A percentile compares a stretch with the other conserved stretches of the same genome.
Evolutionary conservation across 1,140 invertebrate species (phyloP).

Genomic region (Heliothis virescens): DNA sequence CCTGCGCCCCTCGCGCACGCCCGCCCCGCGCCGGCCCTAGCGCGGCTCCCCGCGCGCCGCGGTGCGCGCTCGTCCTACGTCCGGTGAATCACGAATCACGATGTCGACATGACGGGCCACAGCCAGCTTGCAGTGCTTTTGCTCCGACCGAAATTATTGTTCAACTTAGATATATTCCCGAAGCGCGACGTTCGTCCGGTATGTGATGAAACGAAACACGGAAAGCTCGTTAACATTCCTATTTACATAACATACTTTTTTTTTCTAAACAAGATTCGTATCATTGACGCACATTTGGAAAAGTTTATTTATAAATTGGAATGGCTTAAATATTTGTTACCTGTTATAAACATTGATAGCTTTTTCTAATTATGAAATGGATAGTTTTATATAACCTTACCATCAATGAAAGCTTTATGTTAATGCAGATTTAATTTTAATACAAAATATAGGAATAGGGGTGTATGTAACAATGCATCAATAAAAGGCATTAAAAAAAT

Average conservation of each 20-base stretch:
- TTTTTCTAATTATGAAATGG: too few relatives aligned
- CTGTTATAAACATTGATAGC: too few relatives aligned
- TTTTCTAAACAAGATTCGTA: constrained; percentile 19
- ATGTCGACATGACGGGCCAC: constrained; percentile 62
- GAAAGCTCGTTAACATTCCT: constrained; percentile 51
- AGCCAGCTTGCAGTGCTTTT: constrained; percentile 49
- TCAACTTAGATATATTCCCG: constrained; percentile 22
- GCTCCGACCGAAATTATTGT: constrained; percentile 52
- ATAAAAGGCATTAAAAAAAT: too few relatives aligned
- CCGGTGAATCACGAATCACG: constrained; percentile 80
- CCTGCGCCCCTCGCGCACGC: constrained; percentile 62
- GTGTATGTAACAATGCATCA: too few relatives aligned
- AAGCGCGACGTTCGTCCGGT: constrained; percentile 47
- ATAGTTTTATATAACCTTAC: too few relatives aligned
- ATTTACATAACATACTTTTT: constrained; percentile 50
- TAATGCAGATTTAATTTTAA: too few relatives aligned
- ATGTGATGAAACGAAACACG: constrained; percentile 53
- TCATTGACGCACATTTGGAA: constrained; percentile 36
- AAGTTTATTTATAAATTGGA: constrained; percentile 31
- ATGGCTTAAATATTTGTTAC: neutral
- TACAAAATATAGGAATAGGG: too few relatives aligned
- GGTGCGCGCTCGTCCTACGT: constrained; percentile 71
- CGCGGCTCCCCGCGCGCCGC: constrained; percentile 55
- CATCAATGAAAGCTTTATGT: too few relatives aligned
- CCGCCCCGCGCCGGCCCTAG: constrained; percentile 57